Evolutionary conservation across 2,797 vertebrate genomes (phyloP).

Genomic region (Hoplostethus mediterraneus): DNA sequence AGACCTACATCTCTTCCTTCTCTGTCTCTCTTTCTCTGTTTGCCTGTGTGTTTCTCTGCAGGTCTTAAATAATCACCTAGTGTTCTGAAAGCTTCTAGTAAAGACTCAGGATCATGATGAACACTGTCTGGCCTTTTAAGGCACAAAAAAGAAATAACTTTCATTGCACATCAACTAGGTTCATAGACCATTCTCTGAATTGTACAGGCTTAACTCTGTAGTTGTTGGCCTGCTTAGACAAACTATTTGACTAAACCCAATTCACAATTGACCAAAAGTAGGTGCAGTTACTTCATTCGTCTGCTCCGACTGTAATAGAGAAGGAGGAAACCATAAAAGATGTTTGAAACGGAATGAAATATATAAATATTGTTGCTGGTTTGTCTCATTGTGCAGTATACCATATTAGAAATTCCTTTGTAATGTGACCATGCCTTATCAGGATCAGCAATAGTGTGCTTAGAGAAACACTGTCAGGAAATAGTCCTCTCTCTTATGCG

Average conservation of each 20-base stretch:
- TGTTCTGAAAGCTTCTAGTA: not conserved
- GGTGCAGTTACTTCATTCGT: constrained; percentile 2
- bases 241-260: not conserved
- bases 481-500: no score
- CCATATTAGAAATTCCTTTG: constrained; percentile 12
- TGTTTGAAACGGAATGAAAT: constrained; percentile 6
- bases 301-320: not conserved
- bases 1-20: not conserved
- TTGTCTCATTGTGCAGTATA: constrained; percentile 4
- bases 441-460: not conserved
- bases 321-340: constrained; percentile 9
- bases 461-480: not conserved
- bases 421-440: constrained; percentile 4
- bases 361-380: constrained; percentile 23
- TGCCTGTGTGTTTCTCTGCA: not conserved
- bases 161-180: not conserved
- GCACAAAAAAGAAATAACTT: not conserved
- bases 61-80: not conserved
- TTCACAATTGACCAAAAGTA: not conserved
- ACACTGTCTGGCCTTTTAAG: not conserved
- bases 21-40: not conserved
- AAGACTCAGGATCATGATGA: not conserved
- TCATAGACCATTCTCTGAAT: not conserved
- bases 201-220: not conserved
- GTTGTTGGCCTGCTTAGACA: not conserved